Conservation (phyloP, 92 coral and sea anemone species). For the Phenganax subtilis region DNA sequence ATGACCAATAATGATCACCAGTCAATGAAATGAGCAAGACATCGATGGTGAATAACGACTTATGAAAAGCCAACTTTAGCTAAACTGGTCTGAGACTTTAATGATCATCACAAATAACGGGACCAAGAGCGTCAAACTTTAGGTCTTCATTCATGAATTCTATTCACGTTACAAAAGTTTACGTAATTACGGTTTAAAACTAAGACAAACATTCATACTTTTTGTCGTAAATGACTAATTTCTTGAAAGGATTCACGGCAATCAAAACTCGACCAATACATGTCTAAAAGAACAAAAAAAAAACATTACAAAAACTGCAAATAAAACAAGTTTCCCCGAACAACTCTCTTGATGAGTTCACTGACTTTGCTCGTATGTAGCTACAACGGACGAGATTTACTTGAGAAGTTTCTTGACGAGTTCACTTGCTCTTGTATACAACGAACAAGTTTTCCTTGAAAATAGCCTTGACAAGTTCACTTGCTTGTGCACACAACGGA, state of each 20-base stretch:
- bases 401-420: neutral
- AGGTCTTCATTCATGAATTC: no score
- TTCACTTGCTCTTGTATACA: neutral
- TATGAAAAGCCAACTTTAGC: no score
- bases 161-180: neutral
- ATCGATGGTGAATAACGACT: no score
- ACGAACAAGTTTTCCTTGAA: neutral
- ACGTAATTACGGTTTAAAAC: neutral
- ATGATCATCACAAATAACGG: no score
- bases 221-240: slow-evolving; percentile 60
- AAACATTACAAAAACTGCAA: neutral
- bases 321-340: neutral
- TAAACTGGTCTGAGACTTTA: no score
- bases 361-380: no score
- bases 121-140: no score
- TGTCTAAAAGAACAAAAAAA: slow-evolving; percentile 45
- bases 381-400: no score
- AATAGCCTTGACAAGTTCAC: neutral
- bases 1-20: no score
- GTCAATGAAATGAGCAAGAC: no score
- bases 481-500: no score
- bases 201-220: slow-evolving; percentile 50
- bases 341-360: no score
- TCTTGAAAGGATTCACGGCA: slow-evolving; percentile 82
- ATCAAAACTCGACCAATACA: slow-evolving; percentile 89